Percentiles rank a stretch among this genome's conserved stretches.
These are phyloP conservation scores for Neoniphon sammara DNA, from an alignment of 2,797 vertebrate species.

Conservation along the genomic window DNA sequence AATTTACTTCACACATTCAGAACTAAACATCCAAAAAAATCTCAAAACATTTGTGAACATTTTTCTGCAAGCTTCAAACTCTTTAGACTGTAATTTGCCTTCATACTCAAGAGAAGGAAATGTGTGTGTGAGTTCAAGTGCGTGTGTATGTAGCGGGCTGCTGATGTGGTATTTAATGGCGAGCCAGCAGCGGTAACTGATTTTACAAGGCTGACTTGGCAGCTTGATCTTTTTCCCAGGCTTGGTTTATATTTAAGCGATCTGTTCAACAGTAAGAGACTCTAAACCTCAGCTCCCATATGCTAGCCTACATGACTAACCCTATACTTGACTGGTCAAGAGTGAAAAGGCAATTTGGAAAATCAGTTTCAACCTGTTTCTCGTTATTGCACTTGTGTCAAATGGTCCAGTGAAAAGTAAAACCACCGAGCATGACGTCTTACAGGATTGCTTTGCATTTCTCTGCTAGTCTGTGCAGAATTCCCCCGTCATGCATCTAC, in stretches of 20 bases:
- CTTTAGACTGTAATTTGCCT: too few species aligned
- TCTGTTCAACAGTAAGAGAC: not conserved
- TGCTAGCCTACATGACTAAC: not conserved
- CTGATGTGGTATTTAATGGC: not conserved
- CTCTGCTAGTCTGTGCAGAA: not conserved
- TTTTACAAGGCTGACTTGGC: not conserved
- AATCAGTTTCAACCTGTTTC: slow-evolving; percentile 44
- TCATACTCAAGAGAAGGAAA: too few species aligned
- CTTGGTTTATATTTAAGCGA: slow-evolving; percentile 16
- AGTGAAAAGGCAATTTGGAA: slow-evolving; percentile 32
- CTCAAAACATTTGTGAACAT: too few species aligned
- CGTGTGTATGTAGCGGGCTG: not conserved
- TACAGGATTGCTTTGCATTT: slow-evolving; percentile 5
- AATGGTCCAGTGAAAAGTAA: slow-evolving; percentile 27
- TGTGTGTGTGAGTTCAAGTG: not conserved
- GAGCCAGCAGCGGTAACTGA: not conserved
- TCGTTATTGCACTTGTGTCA: slow-evolving; percentile 24
- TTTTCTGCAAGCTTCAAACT: too few species aligned
- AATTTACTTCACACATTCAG: too few species aligned
- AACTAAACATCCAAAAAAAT: too few species aligned
- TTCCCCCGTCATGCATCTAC: slow-evolving; percentile 6
- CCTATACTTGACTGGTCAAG: slow-evolving; percentile 31
- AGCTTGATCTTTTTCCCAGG: not conserved
- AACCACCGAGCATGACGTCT: slow-evolving; percentile 35
- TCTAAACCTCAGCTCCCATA: slow-evolving; percentile 2